Conservation (phyloP, 1,140 invertebrate species). For the Chrysopa pallens region DNA sequence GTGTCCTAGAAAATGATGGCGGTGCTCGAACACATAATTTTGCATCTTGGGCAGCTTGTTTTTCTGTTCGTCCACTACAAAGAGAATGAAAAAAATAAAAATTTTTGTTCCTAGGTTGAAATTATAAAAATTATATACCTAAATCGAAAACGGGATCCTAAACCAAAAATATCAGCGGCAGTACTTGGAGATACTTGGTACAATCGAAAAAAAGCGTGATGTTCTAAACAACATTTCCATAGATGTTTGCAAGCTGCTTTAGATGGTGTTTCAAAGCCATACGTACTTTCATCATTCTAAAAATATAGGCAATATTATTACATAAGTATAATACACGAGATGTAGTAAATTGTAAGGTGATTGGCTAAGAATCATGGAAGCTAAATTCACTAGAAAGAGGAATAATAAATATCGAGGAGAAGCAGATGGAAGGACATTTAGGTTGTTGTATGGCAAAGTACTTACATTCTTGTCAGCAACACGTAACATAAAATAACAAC, state of each 20-base stretch:
- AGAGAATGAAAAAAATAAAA: not conserved
- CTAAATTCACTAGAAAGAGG: too few species aligned
- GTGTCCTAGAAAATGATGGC: constrained; percentile 71
- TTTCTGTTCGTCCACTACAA: constrained; percentile 44
- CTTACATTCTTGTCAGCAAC: constrained; percentile 91
- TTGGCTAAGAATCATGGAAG: too few species aligned
- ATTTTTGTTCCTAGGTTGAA: constrained; percentile 3
- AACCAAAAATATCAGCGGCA: constrained; percentile 48
- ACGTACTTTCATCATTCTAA: constrained; percentile 86
- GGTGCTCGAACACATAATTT: constrained; percentile 42
- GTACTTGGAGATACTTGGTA: constrained; percentile 53
- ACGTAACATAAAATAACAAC: constrained; percentile 87
- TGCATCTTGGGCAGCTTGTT: constrained; percentile 38
- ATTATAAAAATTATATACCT: constrained; percentile 29
- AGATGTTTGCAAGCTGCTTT: constrained; percentile 91
- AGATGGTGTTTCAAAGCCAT: constrained; percentile 89
- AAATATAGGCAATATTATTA: constrained; percentile 9
- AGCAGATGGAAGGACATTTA: too few species aligned
- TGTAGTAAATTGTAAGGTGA: not conserved
- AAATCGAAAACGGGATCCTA: constrained; percentile 50
- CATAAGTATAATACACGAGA: too few species aligned
- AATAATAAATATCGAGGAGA: too few species aligned
- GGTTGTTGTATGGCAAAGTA: too few species aligned
- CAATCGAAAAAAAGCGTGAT: constrained; percentile 93
- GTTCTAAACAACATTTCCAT: constrained; percentile 96